Conservation (phyloP, 2,888 invertebrate genomes). For the Drosophila percnosoma region DNA sequence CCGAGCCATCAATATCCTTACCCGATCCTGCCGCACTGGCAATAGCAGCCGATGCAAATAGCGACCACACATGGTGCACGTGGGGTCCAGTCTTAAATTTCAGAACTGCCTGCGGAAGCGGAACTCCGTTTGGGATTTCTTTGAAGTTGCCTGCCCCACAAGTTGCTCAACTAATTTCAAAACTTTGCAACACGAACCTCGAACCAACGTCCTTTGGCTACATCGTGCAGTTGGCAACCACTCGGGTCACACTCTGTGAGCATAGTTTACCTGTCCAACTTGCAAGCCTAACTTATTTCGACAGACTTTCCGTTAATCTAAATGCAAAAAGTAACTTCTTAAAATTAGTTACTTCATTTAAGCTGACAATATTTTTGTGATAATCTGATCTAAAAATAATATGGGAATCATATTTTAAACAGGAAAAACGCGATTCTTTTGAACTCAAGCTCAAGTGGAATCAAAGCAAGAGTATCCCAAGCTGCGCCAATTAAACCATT, state of each 20-base stretch:
- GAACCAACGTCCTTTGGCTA: neutral
- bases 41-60: neutral
- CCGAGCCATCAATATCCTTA: neutral
- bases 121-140: constrained; percentile 30
- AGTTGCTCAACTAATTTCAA: constrained; percentile 9
- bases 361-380: neutral
- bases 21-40: constrained; percentile 10
- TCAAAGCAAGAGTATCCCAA: neutral
- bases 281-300: too few relatives aligned
- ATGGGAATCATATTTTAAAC: neutral
- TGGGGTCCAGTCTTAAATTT: constrained; percentile 29
- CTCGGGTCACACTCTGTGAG: neutral
- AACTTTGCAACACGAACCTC: neutral
- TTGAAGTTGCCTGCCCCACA: constrained; percentile 42
- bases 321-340: too few relatives aligned
- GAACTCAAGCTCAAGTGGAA: neutral
- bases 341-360: neutral
- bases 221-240: neutral
- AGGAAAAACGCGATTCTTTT: neutral
- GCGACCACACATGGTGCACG: constrained; percentile 57
- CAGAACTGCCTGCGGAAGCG: constrained; percentile 41
- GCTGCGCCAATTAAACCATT: neutral
- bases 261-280: neutral
- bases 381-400: neutral
- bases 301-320: too few relatives aligned